Evolutionary conservation across 1,140 invertebrate species (phyloP), one percentile per base, ranked within the genome.

Genomic region (Halyomorpha halys): DNA sequence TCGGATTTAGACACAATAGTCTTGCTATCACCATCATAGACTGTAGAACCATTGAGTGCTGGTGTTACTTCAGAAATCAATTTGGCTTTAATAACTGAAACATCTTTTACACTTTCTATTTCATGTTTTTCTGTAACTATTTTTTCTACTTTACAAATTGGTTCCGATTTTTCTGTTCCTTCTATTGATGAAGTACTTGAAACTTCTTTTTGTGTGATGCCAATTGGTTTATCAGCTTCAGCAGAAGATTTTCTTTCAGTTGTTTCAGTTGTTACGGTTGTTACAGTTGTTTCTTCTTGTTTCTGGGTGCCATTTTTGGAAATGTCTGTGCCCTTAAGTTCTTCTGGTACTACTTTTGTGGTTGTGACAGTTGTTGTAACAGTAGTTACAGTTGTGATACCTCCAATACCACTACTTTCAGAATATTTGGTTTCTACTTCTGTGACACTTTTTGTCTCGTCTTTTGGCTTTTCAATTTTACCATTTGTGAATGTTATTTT

Each of bases 81-180:
- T 21, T 49, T 49, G 15, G 53, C 19, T 56, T 56, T 56, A 3
- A 56, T 23, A 23, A 56, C 53, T 13, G 53, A 56, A 56, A 56
- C 14, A 25, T 56, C 53, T 25, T 56, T 56, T 3, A 56, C 18
- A 56, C 18, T 25, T 25, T 56, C 53, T 23, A 56, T 56, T 23
- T 56, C 53, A 15, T 56, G 53, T 56, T 56, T 25, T 25, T 56
- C 53, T 6, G 53, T 56, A 23, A 25, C 18, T 1, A 25, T 27
- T 56, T 56, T 25, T 56, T 56, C 53, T 56, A 23, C 53, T 56
- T 56, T 56, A 56, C 53, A 56, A 56, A 56, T 2, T 56, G 6
- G 53, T 56, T 56, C 53, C 2, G 23, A 16, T 16, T 11, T 25
- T 56, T 25, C 53, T 25, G 14, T 23, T 56, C 15, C 53, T 56